These are phyloP conservation scores for Lasiommata megera DNA, from an alignment of 2,888 invertebrate species.

Conservation along the genomic window DNA sequence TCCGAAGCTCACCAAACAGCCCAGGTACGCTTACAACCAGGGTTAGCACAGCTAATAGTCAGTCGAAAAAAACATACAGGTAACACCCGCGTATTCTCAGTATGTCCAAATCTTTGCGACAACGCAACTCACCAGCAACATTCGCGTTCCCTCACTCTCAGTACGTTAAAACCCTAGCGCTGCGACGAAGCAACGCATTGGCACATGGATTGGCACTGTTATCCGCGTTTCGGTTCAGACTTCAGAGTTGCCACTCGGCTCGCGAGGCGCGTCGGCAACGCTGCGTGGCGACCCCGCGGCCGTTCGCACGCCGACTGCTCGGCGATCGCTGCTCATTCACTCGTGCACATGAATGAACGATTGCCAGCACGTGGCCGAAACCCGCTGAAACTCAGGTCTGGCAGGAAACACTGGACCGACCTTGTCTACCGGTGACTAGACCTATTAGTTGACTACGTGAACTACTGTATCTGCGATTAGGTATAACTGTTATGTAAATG, in stretches of 20 bases:
- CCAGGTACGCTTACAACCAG: too few relatives aligned
- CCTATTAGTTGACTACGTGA: slow-evolving; percentile 30
- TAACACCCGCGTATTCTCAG: too few relatives aligned
- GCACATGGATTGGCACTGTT: neutral
- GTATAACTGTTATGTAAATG: slow-evolving; percentile 11
- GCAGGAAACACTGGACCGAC: slow-evolving; percentile 38
- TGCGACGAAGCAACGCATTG: too few relatives aligned
- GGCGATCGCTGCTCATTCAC: slow-evolving; percentile 54
- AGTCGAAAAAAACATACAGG: too few relatives aligned
- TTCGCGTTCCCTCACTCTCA: too few relatives aligned
- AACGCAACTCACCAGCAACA: too few relatives aligned
- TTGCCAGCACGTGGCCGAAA: slow-evolving; percentile 63
- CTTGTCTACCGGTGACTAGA: slow-evolving; percentile 38
- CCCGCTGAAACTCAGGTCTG: slow-evolving; percentile 50
- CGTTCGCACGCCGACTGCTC: slow-evolving; percentile 66
- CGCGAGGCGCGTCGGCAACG: slow-evolving; percentile 46
- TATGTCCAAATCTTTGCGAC: too few relatives aligned
- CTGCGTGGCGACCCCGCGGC: slow-evolving; percentile 63
- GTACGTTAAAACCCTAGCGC: too few relatives aligned
- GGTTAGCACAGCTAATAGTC: too few relatives aligned
- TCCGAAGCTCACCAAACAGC: too few relatives aligned
- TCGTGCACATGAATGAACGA: slow-evolving; percentile 71
- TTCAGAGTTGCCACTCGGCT: slow-evolving; percentile 43
- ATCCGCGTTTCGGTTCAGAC: slow-evolving; percentile 15
- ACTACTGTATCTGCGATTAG: slow-evolving; percentile 6